Percentiles rank a stretch among this genome's conserved stretches.
Evolutionary conservation across 2,888 invertebrate genomes (phyloP).

Genomic region (Brenthis hecate): DNA sequence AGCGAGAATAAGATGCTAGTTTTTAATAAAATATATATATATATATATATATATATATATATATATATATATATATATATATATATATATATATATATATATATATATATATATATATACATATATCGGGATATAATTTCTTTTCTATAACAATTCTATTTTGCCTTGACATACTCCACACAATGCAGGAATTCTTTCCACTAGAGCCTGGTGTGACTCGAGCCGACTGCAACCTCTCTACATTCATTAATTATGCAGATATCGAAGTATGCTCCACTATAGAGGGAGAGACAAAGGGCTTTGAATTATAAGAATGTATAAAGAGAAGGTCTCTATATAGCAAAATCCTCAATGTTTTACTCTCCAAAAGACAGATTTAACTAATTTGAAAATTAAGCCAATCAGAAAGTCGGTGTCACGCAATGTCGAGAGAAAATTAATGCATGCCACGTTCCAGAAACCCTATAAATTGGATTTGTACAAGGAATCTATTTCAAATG

Average conservation of each 20-base stretch:
- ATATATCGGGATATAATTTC: too few species aligned
- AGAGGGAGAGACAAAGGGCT: slow-evolving; percentile 1
- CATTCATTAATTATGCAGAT: slow-evolving; percentile 16
- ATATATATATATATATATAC: too few species aligned
- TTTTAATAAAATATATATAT: too few species aligned
- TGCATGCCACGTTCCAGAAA: slow-evolving; percentile 5
- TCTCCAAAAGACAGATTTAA: background rate
- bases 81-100: too few species aligned
- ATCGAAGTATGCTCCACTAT: slow-evolving; percentile 8
- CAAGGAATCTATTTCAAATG: slow-evolving; percentile 2
- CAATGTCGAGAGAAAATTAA: slow-evolving; percentile 12
- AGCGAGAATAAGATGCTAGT: too few species aligned
- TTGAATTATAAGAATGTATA: background rate
- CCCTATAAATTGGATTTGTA: slow-evolving; percentile 16
- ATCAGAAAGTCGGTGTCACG: background rate
- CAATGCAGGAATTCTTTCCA: background rate
- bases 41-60: too few species aligned
- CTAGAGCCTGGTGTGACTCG: background rate
- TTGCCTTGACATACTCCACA: background rate
- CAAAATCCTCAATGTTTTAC: background rate
- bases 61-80: too few species aligned
- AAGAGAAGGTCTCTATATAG: too few species aligned
- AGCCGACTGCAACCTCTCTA: slow-evolving; percentile 3
- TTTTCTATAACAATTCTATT: background rate
- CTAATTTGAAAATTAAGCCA: slow-evolving; percentile 9